phyloP scores from a whole-genome alignment of 2,113 vertebrate species.

The Microtus montanus region DNA sequence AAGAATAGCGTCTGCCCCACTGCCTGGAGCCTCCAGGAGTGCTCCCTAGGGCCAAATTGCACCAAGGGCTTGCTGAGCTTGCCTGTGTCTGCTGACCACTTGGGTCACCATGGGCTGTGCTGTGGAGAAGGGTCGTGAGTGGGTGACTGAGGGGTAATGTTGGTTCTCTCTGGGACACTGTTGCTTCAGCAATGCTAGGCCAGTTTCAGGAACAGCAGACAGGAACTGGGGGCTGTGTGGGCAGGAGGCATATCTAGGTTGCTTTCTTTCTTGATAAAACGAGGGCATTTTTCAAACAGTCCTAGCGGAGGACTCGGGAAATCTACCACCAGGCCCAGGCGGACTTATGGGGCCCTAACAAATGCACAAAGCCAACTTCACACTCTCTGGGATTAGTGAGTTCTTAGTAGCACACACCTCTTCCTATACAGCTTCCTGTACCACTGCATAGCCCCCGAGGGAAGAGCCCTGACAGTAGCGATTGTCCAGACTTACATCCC shows the following conservation, averaged over 20 bases:
- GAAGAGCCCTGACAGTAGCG: neutral
- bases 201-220: neutral
- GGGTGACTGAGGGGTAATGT: neutral
- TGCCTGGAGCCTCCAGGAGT: rapidly evolving
- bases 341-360: rapidly evolving
- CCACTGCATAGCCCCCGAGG: neutral
- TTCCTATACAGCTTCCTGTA: neutral
- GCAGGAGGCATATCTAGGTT: neutral
- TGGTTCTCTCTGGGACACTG: rapidly evolving
- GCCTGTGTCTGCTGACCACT: rapidly evolving
- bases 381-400: rapidly evolving
- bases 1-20: neutral
- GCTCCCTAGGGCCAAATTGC: rapidly evolving
- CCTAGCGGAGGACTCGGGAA: rapidly evolving
- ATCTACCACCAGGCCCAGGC: neutral
- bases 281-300: neutral
- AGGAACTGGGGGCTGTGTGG: neutral
- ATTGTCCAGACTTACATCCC: neutral
- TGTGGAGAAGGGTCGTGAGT: rapidly evolving
- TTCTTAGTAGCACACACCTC: neutral
- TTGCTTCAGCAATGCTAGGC: neutral
- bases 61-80: neutral
- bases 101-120: rapidly evolving
- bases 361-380: neutral
- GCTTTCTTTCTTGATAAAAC: neutral